Base-by-base conservation (phyloP, 1,140 invertebrate species). In the Lamellibrachia luymesi region DNA sequence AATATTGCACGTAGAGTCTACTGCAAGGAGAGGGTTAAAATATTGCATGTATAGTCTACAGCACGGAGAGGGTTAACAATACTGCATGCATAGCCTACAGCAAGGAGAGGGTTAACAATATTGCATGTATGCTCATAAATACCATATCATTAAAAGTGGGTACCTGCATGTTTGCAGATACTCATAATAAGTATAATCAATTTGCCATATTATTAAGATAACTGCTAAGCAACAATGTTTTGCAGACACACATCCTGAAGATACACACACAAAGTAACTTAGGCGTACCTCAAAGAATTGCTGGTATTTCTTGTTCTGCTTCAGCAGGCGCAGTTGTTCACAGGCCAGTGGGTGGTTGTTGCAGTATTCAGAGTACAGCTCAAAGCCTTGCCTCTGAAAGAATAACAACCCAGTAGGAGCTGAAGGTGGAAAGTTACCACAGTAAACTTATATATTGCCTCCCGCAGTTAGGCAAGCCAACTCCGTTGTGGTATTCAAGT, bases 361-460 rank as follows among this genome's bases (percentile, higher is more conserved):
- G 95, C 98, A 99, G 95, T 99, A 99, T 92, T 98, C 98, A 8
- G 98, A 98, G 95, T 99, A 99, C 95, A 98, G 98, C 94, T 97
- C 97, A 96, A 96, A 96, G 8, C 94, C 94, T 92, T 95, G 94
- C 52, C 97, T 97, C 98, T 98, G 96, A 92, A 95, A 95, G 10
- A 92, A 93, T 93, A 93, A 80, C 64, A 80, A 80, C 52, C 52
- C 17, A 17, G 52, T 56, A 56, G 7, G 64, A 80, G 64, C 5
- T 80, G 0, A 80, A 17, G 38, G 38, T 38, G 38, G 38, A 38
- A 38, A 38, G 38, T 38, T 38, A 38, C 38, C 1, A 1, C 38
- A 38, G 38, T 38, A 38, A 38, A 38, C 38, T 38, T 38, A 38
- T 38, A 38, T 1, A 38, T 38, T 38, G 38, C 38, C 38, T 38